Conservation (phyloP, 2,113 vertebrate genomes). For the Pampusana beccarii region DNA sequence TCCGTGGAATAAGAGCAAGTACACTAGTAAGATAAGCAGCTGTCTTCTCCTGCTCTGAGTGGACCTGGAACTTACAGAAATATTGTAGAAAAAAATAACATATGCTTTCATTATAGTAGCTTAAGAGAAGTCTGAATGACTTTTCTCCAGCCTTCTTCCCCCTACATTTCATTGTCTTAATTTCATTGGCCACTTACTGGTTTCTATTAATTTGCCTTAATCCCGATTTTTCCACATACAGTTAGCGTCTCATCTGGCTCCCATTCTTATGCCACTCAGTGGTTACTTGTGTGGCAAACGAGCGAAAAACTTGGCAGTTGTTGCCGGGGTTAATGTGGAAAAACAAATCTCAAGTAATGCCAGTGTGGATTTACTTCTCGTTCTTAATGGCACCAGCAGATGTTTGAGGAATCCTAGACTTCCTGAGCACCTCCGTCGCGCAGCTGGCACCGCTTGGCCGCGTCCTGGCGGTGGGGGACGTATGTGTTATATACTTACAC, state of each 20-base stretch:
- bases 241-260: constrained; percentile 66
- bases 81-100: not conserved
- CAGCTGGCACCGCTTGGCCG: constrained; percentile 76
- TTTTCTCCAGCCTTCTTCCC: not conserved
- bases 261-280: constrained; percentile 59
- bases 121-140: constrained; percentile 1
- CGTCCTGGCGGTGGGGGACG: constrained; percentile 65
- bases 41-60: not conserved
- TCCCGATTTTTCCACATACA: constrained; percentile 61
- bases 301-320: constrained; percentile 71
- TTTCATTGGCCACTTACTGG: constrained; percentile 42
- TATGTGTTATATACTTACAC: constrained; percentile 58
- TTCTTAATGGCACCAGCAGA: constrained; percentile 81
- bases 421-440: constrained; percentile 70
- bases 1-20: not conserved
- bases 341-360: constrained; percentile 81
- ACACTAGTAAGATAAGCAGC: not conserved
- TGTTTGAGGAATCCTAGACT: constrained; percentile 79
- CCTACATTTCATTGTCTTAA: not conserved
- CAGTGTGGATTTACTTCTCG: constrained; percentile 80
- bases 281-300: constrained; percentile 73
- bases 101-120: not conserved
- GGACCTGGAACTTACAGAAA: not conserved
- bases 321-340: constrained; percentile 76
- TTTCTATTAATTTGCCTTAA: constrained; percentile 61